Percentiles rank a stretch among this genome's conserved stretches.
These are phyloP conservation scores for Eupithecia vulgata DNA, from an alignment of 2,888 invertebrate species.

Conservation along the genomic window DNA sequence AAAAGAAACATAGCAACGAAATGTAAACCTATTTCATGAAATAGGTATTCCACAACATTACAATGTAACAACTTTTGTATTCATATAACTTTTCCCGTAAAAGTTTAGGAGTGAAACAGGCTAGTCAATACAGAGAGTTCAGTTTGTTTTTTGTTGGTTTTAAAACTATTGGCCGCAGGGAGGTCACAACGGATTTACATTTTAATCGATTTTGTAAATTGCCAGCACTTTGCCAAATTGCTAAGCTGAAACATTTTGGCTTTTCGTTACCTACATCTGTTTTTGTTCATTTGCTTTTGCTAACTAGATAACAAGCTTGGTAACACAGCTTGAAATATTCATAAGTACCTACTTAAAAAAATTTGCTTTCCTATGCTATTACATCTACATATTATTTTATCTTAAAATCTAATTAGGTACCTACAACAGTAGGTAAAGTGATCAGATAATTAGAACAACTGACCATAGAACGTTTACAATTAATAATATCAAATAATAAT, in stretches of 20 bases:
- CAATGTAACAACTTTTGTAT: background rate
- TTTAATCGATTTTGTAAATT: constrained; percentile 47
- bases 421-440: no score
- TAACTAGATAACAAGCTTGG: constrained; percentile 9
- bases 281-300: constrained; percentile 16
- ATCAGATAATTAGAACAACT: background rate
- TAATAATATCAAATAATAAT: no score
- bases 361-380: no score
- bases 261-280: constrained; percentile 22
- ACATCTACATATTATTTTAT: no score
- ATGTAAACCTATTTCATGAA: background rate
- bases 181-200: constrained; percentile 44
- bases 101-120: constrained; percentile 11
- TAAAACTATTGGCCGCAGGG: constrained; percentile 42
- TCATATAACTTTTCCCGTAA: background rate
- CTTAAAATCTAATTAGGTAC: no score
- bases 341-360: no score
- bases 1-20: no score
- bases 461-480: background rate
- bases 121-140: constrained; percentile 26
- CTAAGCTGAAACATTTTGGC: constrained; percentile 31
- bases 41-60: background rate
- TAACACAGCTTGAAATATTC: background rate
- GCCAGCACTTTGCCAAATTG: constrained; percentile 44
- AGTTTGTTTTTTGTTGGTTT: constrained; percentile 35